These are phyloP conservation scores for Xanthorhoe designata DNA, from an alignment of 2,888 invertebrate genomes.

Conservation along the genomic window DNA sequence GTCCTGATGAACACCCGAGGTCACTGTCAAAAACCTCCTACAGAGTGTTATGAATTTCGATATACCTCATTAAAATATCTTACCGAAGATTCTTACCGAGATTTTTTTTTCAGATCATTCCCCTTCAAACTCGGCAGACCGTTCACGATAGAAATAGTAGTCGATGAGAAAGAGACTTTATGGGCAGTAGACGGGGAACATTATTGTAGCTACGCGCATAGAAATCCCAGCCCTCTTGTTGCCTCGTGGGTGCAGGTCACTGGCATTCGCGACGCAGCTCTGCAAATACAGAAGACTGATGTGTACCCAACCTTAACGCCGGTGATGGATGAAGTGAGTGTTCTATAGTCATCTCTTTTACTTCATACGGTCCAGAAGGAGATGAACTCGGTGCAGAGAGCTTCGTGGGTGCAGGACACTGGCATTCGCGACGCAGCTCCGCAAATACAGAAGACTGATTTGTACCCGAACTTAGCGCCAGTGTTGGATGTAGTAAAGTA, in stretches of 20 bases:
- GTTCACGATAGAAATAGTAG: slow-evolving; percentile 86
- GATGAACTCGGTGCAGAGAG: background rate
- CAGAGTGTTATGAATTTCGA: too few species aligned
- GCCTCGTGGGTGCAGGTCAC: slow-evolving; percentile 85
- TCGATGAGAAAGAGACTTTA: slow-evolving; percentile 86
- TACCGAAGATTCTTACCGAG: too few species aligned
- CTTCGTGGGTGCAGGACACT: too few species aligned
- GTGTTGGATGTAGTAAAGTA: too few species aligned
- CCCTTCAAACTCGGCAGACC: slow-evolving; percentile 76
- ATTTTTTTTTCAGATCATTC: slow-evolving; percentile 68
- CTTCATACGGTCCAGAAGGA: background rate
- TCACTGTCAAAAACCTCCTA: too few species aligned
- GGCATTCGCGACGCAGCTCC: too few species aligned
- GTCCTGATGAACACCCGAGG: too few species aligned
- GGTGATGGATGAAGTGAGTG: slow-evolving; percentile 57
- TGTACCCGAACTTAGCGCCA: too few species aligned
- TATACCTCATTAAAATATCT: too few species aligned
- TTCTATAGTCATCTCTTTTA: background rate
- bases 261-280: slow-evolving; percentile 86
- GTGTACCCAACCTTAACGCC: slow-evolving; percentile 74
- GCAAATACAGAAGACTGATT: too few species aligned
- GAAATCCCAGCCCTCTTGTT: slow-evolving; percentile 67
- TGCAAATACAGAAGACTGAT: slow-evolving; percentile 86
- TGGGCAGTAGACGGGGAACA: slow-evolving; percentile 91
- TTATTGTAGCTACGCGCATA: slow-evolving; percentile 89